Evolutionary conservation across 2,113 vertebrate genomes (phyloP), one percentile per base, ranked within the genome.

Genomic region (Callipepla squamata): DNA sequence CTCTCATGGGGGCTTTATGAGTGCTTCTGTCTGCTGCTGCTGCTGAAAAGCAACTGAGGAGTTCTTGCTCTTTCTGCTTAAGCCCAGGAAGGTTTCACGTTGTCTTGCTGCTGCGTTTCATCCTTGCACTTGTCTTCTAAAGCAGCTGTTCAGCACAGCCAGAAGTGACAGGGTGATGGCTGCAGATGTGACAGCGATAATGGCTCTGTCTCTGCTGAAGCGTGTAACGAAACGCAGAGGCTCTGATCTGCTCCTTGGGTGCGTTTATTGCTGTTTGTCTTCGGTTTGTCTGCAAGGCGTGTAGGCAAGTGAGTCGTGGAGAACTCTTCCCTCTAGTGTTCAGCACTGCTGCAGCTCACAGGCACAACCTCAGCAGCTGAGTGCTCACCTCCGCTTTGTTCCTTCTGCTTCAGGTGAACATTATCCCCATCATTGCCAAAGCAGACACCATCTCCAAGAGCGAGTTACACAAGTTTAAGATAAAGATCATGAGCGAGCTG

Each of bases 371-470:
- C 2, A 38, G 73, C 65, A 40, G 13, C 18, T 14, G 1, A n/a
- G 66, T 40, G 28, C 61, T 89, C 38, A 79, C 66, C 63, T 7
- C 13, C 23, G 8, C 73, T 15, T 55, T 40, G 51, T 16, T 16
- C 53, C 44, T 66, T 7, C 53, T 83, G 57, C 75, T 67, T 22
- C 34, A 99, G 99, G 99, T 99, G 85, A 99, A 99, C 96, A 99
- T 99, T 55, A 99, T 99, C 93, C 99, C 99, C 1, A 99, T 99
- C 59, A 99, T 99, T 17, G 99, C 99, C 90, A 99, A 99, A 96
- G 99, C 99, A 3, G 99, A 99, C 97, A 99, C 99, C 32, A 99
- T 99, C 97, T 99, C 99, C 90, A 99, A 99, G 97, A 99, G 99
- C 0, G 99, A 99, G 92, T 95, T 99, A 57, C 99, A 99, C 96